Evolutionary conservation across 2,888 invertebrate genomes (phyloP).

Genomic region (Platerodrilus igneus): DNA sequence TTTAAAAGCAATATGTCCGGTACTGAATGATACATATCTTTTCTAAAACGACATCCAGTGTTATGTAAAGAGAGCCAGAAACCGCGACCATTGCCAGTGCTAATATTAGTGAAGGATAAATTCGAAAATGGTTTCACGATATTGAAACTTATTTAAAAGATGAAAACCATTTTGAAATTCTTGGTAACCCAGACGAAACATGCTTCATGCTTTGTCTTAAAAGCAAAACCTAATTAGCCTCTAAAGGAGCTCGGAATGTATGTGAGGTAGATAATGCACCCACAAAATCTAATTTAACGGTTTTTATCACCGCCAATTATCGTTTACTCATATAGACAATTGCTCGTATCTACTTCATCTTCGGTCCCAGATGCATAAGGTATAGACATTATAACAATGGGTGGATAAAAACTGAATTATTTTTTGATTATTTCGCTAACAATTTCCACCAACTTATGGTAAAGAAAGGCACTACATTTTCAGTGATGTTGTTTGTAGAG

Average conservation of each 20-base stretch:
- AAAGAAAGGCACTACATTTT: slow-evolving; percentile 24
- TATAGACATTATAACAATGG: slow-evolving; percentile 27
- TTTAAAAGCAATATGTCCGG: no score
- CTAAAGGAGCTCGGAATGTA: slow-evolving; percentile 20
- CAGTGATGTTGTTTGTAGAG: slow-evolving; percentile 39
- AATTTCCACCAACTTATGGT: slow-evolving; percentile 35
- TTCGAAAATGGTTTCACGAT: neutral
- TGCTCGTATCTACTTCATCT: slow-evolving; percentile 1
- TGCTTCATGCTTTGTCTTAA: slow-evolving; percentile 35
- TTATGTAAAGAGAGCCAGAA: no score
- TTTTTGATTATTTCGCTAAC: slow-evolving; percentile 38
- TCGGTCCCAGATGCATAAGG: slow-evolving; percentile 36
- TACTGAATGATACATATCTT: no score
- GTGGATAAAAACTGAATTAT: slow-evolving; percentile 29
- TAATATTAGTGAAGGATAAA: no score
- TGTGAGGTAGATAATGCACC: slow-evolving; percentile 32
- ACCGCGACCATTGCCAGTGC: no score
- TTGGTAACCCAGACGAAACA: slow-evolving; percentile 37
- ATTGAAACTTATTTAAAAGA: slow-evolving; percentile 2
- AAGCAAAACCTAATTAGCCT: slow-evolving; percentile 24
- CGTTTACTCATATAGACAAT: slow-evolving; percentile 5
- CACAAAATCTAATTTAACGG: slow-evolving; percentile 33
- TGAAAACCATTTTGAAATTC: slow-evolving; percentile 22
- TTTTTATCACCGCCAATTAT: slow-evolving; percentile 28
- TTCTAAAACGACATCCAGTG: no score